phyloP scores from a whole-genome alignment of 2,113 vertebrate genomes.

The Bucco capensis region DNA sequence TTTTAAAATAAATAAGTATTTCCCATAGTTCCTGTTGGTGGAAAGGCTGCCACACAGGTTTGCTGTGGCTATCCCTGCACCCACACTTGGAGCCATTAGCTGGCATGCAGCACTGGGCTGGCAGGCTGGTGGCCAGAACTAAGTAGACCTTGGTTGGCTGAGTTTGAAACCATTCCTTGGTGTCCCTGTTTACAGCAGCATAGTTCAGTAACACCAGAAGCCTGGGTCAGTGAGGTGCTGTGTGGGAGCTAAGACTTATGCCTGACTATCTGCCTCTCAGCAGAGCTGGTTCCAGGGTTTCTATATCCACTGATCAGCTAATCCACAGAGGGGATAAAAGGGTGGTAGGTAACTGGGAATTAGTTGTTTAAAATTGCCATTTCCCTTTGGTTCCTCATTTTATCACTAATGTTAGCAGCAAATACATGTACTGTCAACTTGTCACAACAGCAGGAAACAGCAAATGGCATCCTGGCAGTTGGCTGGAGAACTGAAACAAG shows the following conservation, averaged over 20 bases:
- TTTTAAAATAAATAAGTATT: not conserved
- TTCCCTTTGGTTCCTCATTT: not conserved
- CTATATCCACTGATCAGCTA: not conserved
- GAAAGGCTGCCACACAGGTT: not conserved
- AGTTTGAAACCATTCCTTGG: not conserved
- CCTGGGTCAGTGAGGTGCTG: conserved; percentile 33
- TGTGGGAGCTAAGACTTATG: conserved; percentile 15
- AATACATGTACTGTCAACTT: not conserved
- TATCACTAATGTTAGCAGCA: not conserved
- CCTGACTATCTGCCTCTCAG: conserved; percentile 23
- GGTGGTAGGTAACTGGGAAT: not conserved
- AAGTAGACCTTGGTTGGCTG: not conserved
- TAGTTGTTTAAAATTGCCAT: not conserved
- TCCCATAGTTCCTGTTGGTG: not conserved
- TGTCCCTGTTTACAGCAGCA: not conserved
- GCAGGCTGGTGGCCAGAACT: not conserved
- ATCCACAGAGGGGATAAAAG: conserved; percentile 9
- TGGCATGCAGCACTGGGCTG: not conserved
- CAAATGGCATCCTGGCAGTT: not conserved
- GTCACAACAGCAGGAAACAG: not conserved
- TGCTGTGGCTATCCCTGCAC: not conserved
- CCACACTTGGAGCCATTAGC: not conserved
- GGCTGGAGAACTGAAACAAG: not conserved
- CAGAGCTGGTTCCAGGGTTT: not conserved
- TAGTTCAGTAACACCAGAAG: not conserved